phyloP scores from a whole-genome alignment of 2,113 vertebrate species.

The Misgurnus anguillicaudatus region DNA sequence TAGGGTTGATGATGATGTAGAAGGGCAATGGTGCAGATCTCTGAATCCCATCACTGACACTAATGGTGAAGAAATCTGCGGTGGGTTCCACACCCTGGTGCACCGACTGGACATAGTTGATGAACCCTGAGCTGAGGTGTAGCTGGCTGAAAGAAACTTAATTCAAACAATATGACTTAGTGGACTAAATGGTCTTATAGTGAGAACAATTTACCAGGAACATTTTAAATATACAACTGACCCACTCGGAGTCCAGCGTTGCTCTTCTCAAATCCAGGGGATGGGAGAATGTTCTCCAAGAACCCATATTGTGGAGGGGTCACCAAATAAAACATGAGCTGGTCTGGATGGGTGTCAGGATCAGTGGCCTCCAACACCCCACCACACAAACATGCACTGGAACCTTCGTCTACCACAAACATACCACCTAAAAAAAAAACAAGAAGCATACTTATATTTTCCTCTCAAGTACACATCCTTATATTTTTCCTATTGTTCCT shows the following conservation, averaged over 20 bases:
- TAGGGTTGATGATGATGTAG: slow-evolving; percentile 74
- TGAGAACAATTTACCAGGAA: not conserved
- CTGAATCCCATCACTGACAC: slow-evolving; percentile 71
- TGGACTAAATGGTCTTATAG: not conserved
- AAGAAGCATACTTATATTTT: not conserved
- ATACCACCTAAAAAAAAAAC: slow-evolving; percentile 55
- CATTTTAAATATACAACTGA: slow-evolving; percentile 50
- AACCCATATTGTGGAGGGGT: slow-evolving; percentile 66
- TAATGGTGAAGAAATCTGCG: slow-evolving; percentile 66
- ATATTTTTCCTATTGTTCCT: slow-evolving; percentile 19
- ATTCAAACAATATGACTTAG: slow-evolving; percentile 49
- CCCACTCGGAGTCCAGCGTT: slow-evolving; percentile 67
- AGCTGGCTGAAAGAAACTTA: slow-evolving; percentile 73
- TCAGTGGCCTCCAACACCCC: slow-evolving; percentile 69
- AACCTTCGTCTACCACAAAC: slow-evolving; percentile 71
- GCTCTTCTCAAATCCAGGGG: slow-evolving; percentile 73
- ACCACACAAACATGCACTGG: slow-evolving; percentile 55
- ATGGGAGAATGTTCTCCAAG: slow-evolving; percentile 74
- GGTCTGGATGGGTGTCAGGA: slow-evolving; percentile 67
- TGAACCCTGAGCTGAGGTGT: slow-evolving; percentile 68
- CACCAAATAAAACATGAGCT: slow-evolving; percentile 75
- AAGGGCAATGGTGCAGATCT: slow-evolving; percentile 68
- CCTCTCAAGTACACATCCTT: not conserved
- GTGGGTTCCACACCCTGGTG: slow-evolving; percentile 62
- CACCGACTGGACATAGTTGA: slow-evolving; percentile 69